Evolutionary conservation across 2,113 vertebrate species (phyloP).

Genomic region (Tricholaema leucomelas): DNA sequence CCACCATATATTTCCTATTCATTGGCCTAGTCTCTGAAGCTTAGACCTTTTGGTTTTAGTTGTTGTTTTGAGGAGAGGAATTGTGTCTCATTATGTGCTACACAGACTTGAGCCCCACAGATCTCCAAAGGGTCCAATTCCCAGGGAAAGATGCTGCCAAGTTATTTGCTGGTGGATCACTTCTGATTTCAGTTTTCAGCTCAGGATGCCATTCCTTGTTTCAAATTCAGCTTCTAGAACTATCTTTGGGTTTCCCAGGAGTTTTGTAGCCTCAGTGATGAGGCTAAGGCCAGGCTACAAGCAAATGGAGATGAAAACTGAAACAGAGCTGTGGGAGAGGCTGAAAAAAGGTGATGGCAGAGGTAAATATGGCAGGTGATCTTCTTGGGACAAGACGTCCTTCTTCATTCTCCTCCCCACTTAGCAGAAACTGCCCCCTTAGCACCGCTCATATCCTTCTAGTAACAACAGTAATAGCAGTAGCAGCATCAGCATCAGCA

Average conservation of each 20-base stretch:
- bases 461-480: neutral
- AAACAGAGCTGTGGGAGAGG: neutral
- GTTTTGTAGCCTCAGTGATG: neutral
- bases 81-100: neutral
- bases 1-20: neutral
- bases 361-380: neutral
- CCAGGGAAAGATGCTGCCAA: neutral
- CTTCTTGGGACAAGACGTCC: neutral
- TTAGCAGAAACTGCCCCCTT: neutral
- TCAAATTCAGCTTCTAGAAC: neutral
- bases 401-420: neutral
- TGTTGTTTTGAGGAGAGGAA: neutral
- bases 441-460: neutral
- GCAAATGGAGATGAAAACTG: neutral
- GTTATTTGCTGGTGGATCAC: conserved; percentile 7
- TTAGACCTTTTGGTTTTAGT: neutral
- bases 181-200: conserved; percentile 7
- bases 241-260: neutral
- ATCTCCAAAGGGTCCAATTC: neutral
- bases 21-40: neutral
- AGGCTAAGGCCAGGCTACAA: neutral
- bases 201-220: neutral
- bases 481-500: neutral
- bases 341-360: neutral
- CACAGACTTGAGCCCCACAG: neutral